Conservation (phyloP, 2,888 invertebrate species). For the Microdon myrmicae region DNA sequence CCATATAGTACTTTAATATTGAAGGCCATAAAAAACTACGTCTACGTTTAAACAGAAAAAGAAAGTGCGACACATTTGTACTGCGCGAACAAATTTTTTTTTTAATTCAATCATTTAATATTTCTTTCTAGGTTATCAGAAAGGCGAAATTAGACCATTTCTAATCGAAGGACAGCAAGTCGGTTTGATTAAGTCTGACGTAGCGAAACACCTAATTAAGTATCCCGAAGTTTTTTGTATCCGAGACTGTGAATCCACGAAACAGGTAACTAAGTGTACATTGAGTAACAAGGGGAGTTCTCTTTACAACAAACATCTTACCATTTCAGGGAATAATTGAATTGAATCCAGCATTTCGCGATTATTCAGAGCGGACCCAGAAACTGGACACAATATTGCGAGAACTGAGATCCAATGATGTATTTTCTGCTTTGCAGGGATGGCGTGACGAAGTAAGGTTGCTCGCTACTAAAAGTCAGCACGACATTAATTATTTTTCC, state of each 20-base stretch:
- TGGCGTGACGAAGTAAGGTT: constrained; percentile 90
- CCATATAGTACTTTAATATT: too few species aligned
- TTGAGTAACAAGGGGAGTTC: neutral
- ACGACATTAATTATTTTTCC: neutral
- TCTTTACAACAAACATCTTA: constrained; percentile 56
- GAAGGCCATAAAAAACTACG: too few species aligned
- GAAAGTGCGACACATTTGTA: too few species aligned
- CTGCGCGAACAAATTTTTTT: neutral
- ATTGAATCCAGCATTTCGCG: constrained; percentile 86
- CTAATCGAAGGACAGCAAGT: constrained; percentile 90
- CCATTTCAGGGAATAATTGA: constrained; percentile 83
- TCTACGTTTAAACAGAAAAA: too few species aligned
- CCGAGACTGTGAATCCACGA: constrained; percentile 63
- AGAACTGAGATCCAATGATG: constrained; percentile 78
- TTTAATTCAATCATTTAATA: constrained; percentile 19
- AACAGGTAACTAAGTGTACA: constrained; percentile 58
- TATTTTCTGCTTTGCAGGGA: constrained; percentile 84
- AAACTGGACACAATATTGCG: constrained; percentile 82
- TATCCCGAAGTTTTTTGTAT: constrained; percentile 80
- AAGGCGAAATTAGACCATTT: constrained; percentile 85
- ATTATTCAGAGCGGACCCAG: constrained; percentile 83
- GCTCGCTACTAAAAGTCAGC: neutral
- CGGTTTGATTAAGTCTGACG: constrained; percentile 86
- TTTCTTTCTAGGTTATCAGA: constrained; percentile 74
- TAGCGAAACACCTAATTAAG: constrained; percentile 80